phyloP scores from a whole-genome alignment of 2,113 vertebrate species.

The Himantopus leucocephalus region DNA sequence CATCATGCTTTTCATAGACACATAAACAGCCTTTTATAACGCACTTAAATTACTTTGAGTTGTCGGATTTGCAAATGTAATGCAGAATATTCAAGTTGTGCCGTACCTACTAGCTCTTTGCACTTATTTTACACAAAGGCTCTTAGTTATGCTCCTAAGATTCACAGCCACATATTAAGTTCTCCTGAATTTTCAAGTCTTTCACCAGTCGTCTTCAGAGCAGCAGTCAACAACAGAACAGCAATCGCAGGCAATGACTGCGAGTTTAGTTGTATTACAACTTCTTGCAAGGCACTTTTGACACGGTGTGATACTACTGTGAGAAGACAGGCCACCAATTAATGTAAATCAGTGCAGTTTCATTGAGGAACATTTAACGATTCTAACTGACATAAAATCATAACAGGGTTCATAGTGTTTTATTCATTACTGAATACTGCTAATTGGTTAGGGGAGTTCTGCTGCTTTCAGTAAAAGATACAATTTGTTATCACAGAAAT shows the following conservation, averaged over 20 bases:
- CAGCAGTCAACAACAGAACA: not conserved
- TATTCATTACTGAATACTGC: not conserved
- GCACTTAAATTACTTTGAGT: not conserved
- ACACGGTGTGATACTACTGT: not conserved
- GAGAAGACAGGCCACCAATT: conserved; percentile 23
- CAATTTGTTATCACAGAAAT: not conserved
- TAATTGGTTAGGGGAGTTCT: conserved; percentile 9
- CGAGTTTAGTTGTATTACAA: not conserved
- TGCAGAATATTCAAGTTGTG: not conserved
- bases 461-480: not conserved
- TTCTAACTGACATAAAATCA: not conserved
- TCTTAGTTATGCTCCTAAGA: not conserved
- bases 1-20: not conserved
- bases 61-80: not conserved
- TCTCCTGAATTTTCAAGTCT: not conserved
- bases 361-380: not conserved
- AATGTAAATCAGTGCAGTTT: not conserved
- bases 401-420: not conserved
- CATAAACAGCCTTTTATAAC: not conserved
- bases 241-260: not conserved
- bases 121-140: not conserved
- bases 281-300: not conserved
- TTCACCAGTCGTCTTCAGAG: not conserved
- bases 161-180: not conserved
- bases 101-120: not conserved